These are phyloP conservation scores for Acleris cristana DNA, from an alignment of 2,888 invertebrate genomes.

Conservation along the genomic window DNA sequence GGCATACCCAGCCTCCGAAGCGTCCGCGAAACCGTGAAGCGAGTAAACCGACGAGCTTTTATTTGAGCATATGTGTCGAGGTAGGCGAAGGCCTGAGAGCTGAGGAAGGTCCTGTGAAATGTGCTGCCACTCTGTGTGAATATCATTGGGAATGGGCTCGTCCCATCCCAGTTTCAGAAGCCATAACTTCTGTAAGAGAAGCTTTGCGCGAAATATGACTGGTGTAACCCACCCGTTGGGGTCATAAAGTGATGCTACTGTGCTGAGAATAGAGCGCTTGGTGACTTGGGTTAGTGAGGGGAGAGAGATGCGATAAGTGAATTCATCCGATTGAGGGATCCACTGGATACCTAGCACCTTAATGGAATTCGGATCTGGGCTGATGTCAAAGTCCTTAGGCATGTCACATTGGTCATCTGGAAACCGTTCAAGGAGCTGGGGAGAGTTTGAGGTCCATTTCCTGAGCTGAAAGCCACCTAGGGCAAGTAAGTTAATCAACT, in stretches of 20 bases:
- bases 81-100: too few relatives aligned
- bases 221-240: constrained; percentile 12
- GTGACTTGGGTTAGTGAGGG: constrained; percentile 4
- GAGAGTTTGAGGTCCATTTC: not conserved
- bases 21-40: too few relatives aligned
- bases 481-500: not conserved
- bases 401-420: not conserved
- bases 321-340: constrained; percentile 9
- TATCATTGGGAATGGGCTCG: constrained; percentile 1
- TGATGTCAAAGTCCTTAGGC: not conserved
- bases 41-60: too few relatives aligned
- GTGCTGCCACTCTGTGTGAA: too few relatives aligned
- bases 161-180: constrained; percentile 7
- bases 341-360: constrained; percentile 4
- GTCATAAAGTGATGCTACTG: not conserved
- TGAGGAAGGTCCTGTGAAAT: too few relatives aligned
- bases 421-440: not conserved
- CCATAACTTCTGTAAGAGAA: constrained; percentile 16
- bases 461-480: not conserved
- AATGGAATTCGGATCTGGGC: not conserved
- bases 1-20: too few relatives aligned
- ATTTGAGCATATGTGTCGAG: too few relatives aligned
- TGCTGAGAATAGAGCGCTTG: constrained; percentile 1
- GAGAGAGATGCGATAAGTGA: constrained; percentile 11
- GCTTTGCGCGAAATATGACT: constrained; percentile 8